A percentile compares a stretch with the other conserved stretches of the same genome.
phyloP scores from a whole-genome alignment of 2,888 invertebrate species.

The Eupithecia tripunctaria region DNA sequence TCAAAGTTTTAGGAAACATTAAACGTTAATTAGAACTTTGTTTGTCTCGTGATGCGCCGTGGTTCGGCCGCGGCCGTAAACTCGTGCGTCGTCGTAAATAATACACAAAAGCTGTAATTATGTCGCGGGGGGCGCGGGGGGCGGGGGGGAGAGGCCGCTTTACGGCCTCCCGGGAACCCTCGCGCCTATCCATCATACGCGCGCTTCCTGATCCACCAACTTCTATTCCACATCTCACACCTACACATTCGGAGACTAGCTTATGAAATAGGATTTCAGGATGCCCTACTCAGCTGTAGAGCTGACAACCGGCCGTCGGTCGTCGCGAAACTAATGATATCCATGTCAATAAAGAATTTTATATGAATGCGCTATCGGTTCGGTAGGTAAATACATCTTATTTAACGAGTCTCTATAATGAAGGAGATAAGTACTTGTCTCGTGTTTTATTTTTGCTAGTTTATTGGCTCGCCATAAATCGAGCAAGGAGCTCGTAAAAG shows the following conservation, averaged over 20 bases:
- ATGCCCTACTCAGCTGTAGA: not conserved
- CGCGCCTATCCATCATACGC: not conserved
- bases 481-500: not conserved
- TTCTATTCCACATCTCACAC: too few relatives aligned
- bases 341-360: too few relatives aligned
- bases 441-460: not conserved
- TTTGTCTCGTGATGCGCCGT: conserved; percentile 31
- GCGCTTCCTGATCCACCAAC: too few relatives aligned
- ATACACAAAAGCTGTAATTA: conserved; percentile 20
- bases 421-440: not conserved
- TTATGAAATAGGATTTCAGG: not conserved
- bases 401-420: not conserved
- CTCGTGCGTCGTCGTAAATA: conserved; percentile 20
- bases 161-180: not conserved
- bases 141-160: not conserved
- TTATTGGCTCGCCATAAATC: not conserved
- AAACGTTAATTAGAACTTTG: conserved; percentile 32
- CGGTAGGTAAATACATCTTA: not conserved
- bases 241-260: not conserved
- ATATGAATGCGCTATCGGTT: too few relatives aligned
- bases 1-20: conserved; percentile 31
- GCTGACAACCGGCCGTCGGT: too few relatives aligned
- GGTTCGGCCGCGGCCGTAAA: conserved; percentile 21
- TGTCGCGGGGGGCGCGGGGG: not conserved
- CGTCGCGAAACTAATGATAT: not conserved